Evolutionary conservation across 2,797 vertebrate genomes (phyloP).

Genomic region (Chrysocyon brachyurus): DNA sequence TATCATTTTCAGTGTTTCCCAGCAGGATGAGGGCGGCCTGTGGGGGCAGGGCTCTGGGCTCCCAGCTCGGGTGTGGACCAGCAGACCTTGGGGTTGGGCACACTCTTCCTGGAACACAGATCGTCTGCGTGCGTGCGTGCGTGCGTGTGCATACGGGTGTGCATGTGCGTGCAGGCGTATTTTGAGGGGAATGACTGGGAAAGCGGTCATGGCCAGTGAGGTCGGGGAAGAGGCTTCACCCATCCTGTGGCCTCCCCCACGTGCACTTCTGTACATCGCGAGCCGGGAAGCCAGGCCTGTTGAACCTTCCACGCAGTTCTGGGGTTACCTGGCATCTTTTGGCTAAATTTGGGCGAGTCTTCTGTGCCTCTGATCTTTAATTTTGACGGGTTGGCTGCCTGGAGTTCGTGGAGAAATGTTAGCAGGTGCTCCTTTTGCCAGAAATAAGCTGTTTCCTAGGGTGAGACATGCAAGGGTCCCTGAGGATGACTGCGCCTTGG

Average conservation of each 20-base stretch:
- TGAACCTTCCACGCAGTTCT: accelerated
- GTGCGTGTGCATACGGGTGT: background rate
- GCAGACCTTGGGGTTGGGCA: background rate
- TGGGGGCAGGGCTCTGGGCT: background rate
- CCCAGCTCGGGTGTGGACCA: accelerated
- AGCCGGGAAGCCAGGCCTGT: background rate
- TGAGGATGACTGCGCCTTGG: background rate
- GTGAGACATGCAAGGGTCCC: accelerated
- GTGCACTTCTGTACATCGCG: accelerated
- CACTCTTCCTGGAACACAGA: background rate
- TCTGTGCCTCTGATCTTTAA: background rate
- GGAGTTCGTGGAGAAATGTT: background rate
- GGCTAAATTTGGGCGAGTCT: background rate
- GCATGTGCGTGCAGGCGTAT: background rate
- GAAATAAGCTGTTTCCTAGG: background rate
- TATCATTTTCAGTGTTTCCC: background rate
- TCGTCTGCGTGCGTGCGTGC: accelerated
- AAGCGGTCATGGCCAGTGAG: background rate
- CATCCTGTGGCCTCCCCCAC: background rate
- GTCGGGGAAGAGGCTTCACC: background rate
- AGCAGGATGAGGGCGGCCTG: background rate
- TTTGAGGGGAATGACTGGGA: background rate
- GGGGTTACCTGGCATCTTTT: background rate
- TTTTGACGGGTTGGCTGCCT: background rate
- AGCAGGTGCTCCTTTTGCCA: accelerated